Percentiles rank a stretch among this genome's conserved stretches.
Conservation (phyloP, 2,797 vertebrate genomes). For the Melanotaenia maccullochi region DNA sequence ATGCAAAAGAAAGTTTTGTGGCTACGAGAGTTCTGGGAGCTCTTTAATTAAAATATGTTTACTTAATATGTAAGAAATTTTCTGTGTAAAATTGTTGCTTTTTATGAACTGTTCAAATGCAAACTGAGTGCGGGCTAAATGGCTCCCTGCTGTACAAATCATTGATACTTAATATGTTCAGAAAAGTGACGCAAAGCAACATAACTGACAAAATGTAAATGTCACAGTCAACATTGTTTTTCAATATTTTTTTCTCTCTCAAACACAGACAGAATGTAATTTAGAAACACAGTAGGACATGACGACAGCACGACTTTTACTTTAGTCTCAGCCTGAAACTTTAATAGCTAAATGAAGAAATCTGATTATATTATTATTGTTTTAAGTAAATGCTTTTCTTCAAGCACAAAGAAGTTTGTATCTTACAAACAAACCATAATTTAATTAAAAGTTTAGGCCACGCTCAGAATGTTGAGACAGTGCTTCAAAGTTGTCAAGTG, state of each 20-base stretch:
- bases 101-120: no score
- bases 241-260: not conserved
- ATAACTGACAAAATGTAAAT: conserved; percentile 1
- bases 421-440: conserved; percentile 42
- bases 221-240: not conserved
- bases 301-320: conserved; percentile 6
- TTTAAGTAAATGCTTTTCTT: conserved; percentile 20
- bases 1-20: no score
- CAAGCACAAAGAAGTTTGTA: conserved; percentile 22
- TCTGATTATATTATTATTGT: not conserved
- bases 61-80: no score
- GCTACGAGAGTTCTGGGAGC: no score
- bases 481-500: conserved; percentile 61
- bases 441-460: conserved; percentile 43
- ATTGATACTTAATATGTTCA: not conserved
- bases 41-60: no score
- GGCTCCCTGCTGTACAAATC: no score
- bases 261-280: conserved; percentile 7
- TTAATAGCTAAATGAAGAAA: conserved; percentile 13
- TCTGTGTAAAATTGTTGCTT: no score
- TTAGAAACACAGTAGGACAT: conserved; percentile 3
- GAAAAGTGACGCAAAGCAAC: not conserved
- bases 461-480: conserved; percentile 26
- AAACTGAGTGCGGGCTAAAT: no score
- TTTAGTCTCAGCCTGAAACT: conserved; percentile 1